Evolutionary conservation across 2,888 invertebrate genomes (phyloP).

Genomic region (Calliopum simillimum): DNA sequence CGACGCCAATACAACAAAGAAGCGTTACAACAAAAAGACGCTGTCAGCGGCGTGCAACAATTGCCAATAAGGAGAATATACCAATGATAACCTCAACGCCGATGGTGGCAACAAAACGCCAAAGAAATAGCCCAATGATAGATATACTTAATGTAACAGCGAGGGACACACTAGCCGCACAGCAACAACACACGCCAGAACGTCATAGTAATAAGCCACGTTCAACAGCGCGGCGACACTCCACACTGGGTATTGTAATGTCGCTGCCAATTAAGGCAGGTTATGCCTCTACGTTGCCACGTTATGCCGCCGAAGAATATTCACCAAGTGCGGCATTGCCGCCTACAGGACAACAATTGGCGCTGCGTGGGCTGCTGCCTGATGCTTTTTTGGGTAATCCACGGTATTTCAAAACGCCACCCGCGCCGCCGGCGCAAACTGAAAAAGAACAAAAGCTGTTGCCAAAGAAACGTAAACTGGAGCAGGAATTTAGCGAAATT

Average conservation of each 20-base stretch:
- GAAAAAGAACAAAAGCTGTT: slow-evolving; percentile 32
- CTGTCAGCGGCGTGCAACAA: slow-evolving; percentile 57
- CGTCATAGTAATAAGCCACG: slow-evolving; percentile 24
- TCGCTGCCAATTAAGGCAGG: not conserved
- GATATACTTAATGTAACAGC: slow-evolving; percentile 59
- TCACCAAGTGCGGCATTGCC: slow-evolving; percentile 61
- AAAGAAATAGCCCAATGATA: slow-evolving; percentile 57
- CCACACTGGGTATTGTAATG: slow-evolving; percentile 40
- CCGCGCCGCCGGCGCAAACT: not conserved
- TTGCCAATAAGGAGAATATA: slow-evolving; percentile 60
- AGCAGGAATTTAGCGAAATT: slow-evolving; percentile 56
- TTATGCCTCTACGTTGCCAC: slow-evolving; percentile 65
- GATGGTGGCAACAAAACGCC: slow-evolving; percentile 44
- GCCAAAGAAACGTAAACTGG: slow-evolving; percentile 56
- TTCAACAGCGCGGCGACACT: slow-evolving; percentile 39
- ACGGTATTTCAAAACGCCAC: slow-evolving; percentile 56
- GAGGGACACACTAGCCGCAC: slow-evolving; percentile 37
- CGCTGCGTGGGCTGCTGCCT: slow-evolving; percentile 61
- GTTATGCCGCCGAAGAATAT: slow-evolving; percentile 65
- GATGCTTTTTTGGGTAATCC: slow-evolving; percentile 63
- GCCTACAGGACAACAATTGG: slow-evolving; percentile 59
- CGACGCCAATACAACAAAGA: slow-evolving; percentile 38
- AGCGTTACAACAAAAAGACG: slow-evolving; percentile 40
- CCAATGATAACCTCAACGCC: slow-evolving; percentile 58
- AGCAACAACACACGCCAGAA: slow-evolving; percentile 42